Conservation (phyloP, 2,113 vertebrate species). For the Antechinus flavipes region DNA sequence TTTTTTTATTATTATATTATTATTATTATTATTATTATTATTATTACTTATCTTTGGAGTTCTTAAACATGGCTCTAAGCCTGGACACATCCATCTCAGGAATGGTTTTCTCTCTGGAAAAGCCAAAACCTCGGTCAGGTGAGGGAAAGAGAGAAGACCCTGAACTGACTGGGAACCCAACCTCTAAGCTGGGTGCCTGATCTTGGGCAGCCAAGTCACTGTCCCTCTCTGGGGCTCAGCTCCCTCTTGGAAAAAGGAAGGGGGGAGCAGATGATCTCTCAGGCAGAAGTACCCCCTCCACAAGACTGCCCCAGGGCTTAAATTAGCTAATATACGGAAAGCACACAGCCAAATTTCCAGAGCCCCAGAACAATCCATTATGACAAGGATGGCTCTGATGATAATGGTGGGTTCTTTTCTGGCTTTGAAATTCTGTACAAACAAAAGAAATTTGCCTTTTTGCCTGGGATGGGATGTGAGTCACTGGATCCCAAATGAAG, state of each 20-base stretch:
- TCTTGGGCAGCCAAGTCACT: background rate
- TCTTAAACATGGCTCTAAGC: background rate
- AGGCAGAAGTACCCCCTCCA: background rate
- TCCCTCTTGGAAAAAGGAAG: background rate
- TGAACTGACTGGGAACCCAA: background rate
- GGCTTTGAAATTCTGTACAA: background rate
- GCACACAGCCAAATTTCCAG: background rate
- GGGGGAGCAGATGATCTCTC: background rate
- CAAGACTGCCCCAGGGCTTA: background rate
- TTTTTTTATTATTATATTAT: no score
- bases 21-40: no score
- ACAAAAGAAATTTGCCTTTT: background rate
- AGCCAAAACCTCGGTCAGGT: background rate
- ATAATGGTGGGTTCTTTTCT: background rate
- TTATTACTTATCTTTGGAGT: background rate
- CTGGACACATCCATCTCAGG: background rate
- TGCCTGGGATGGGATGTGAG: background rate
- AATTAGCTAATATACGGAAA: background rate
- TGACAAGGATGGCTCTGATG: background rate
- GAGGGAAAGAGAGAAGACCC: background rate
- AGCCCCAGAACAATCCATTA: background rate
- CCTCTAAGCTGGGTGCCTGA: background rate
- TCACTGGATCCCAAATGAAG: background rate
- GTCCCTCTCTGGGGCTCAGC: background rate
- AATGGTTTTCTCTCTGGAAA: background rate